A percentile compares a stretch with the other conserved stretches of the same genome.
phyloP scores from a whole-genome alignment of 2,888 invertebrate species.

The Caenorhabditis parvicauda region DNA sequence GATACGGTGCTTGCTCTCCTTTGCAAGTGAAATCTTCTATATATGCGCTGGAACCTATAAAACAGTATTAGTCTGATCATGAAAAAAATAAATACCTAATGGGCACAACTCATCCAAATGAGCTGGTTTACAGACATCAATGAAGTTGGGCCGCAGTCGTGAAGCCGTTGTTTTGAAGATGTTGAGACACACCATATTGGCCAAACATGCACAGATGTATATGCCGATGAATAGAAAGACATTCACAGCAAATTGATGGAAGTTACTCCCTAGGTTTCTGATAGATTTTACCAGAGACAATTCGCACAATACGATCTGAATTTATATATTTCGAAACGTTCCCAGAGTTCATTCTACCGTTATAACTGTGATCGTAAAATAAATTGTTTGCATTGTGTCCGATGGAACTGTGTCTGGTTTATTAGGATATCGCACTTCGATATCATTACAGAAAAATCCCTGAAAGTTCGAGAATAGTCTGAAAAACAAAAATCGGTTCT shows the following conservation, averaged over 20 bases:
- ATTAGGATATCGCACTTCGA: slow-evolving; percentile 49
- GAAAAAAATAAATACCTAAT: slow-evolving; percentile 8
- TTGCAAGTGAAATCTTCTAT: slow-evolving; percentile 39
- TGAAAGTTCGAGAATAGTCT: no score
- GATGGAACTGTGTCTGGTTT: slow-evolving; percentile 29
- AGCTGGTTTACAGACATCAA: slow-evolving; percentile 46
- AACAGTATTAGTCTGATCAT: no score
- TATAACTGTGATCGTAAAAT: slow-evolving; percentile 27
- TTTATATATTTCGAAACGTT: background rate
- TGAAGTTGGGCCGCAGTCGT: slow-evolving; percentile 49
- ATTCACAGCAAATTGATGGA: background rate
- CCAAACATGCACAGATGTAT: slow-evolving; percentile 31
- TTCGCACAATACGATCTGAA: background rate
- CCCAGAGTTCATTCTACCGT: slow-evolving; percentile 23
- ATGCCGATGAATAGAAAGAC: slow-evolving; percentile 3
- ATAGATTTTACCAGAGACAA: no score
- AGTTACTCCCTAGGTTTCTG: background rate
- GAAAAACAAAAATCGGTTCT: no score
- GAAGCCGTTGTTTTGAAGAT: slow-evolving; percentile 49
- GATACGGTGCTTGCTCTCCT: slow-evolving; percentile 35
- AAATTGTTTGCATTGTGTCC: slow-evolving; percentile 34
- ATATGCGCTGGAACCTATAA: slow-evolving; percentile 34
- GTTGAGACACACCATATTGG: slow-evolving; percentile 31
- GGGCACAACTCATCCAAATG: slow-evolving; percentile 43
- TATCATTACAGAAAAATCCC: slow-evolving; percentile 56